phyloP scores from a whole-genome alignment of 2,888 invertebrate species.

The Punctoribates punctum region DNA sequence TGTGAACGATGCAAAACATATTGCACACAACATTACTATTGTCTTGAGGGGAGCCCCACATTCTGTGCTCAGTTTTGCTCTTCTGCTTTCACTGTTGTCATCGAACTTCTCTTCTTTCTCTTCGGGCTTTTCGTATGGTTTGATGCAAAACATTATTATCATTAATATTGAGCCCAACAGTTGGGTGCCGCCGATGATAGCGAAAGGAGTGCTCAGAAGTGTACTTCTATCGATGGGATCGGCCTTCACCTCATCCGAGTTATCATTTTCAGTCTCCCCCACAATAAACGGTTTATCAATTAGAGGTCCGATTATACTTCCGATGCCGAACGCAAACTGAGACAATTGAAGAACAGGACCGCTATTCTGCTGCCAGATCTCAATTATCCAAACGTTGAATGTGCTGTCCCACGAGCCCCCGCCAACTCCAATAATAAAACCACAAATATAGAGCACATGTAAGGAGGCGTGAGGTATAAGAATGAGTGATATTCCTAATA shows the following conservation, averaged over 20 bases:
- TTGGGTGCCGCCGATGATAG: conserved; percentile 15
- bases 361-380: conserved; percentile 2
- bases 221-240: not conserved
- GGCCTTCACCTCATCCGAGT: not conserved
- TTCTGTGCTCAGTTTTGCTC: not conserved
- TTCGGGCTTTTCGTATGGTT: conserved; percentile 15
- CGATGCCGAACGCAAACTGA: conserved; percentile 30
- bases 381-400: conserved; percentile 20
- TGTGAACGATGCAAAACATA: conserved; percentile 11
- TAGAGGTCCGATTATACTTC: conserved; percentile 17
- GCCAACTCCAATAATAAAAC: conserved; percentile 12
- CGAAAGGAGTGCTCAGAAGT: conserved; percentile 1
- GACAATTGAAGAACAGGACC: conserved; percentile 23
- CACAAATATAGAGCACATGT: not conserved
- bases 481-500: conserved; percentile 9
- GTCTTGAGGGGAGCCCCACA: not conserved
- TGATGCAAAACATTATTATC: conserved; percentile 12
- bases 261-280: not conserved
- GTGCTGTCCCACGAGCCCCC: conserved; percentile 15
- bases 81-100: not conserved
- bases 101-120: not conserved
- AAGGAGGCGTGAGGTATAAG: conserved; percentile 10
- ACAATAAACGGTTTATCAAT: conserved; percentile 16
- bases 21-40: not conserved
- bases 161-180: conserved; percentile 24